Evolutionary conservation across 2,113 vertebrate species (phyloP).

Genomic region (Acinonyx jubatus): DNA sequence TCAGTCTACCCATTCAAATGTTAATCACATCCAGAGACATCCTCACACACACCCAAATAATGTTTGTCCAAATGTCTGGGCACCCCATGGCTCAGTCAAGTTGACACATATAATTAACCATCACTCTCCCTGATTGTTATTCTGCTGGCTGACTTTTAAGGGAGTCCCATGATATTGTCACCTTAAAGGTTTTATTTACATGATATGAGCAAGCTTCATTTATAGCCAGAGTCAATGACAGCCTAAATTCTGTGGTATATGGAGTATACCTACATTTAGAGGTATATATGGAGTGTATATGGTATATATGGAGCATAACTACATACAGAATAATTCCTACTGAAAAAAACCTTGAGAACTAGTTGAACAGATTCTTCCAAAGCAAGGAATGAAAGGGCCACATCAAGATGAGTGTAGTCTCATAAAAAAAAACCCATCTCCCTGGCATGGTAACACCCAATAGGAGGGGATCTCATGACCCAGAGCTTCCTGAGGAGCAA

Average conservation of each 20-base stretch:
- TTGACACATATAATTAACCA: neutral
- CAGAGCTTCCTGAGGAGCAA: neutral
- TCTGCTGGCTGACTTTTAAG: conserved; percentile 32
- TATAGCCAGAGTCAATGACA: neutral
- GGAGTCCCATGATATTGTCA: neutral
- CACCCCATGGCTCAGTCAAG: neutral
- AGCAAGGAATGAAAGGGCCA: neutral
- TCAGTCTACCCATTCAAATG: neutral
- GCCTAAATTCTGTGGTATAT: neutral
- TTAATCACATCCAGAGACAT: neutral
- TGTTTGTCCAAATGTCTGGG: neutral
- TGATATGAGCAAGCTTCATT: neutral
- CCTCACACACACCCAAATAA: neutral
- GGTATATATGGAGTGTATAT: no score
- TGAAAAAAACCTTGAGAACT: neutral
- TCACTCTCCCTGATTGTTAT: neutral
- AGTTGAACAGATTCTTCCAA: neutral
- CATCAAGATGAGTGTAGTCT: neutral
- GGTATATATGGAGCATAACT: neutral
- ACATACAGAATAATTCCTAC: neutral
- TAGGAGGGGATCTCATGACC: neutral
- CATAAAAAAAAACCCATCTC: neutral
- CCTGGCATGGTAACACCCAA: neutral
- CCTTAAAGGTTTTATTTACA: neutral
- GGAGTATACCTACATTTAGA: neutral